Conservation (phyloP, 2,797 vertebrate species). For the Hydrocynus forskahlii region DNA sequence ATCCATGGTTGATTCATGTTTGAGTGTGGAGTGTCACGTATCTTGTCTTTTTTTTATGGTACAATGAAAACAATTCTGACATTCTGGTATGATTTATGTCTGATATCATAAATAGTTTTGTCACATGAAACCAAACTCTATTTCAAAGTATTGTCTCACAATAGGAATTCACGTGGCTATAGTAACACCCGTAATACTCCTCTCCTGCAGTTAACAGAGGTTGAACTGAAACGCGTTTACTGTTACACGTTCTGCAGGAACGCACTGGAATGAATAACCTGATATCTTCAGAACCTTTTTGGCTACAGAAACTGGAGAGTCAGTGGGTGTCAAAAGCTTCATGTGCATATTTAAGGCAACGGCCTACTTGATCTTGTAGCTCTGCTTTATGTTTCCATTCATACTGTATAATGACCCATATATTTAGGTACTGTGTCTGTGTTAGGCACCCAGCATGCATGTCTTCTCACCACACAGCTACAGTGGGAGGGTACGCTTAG, state of each 20-base stretch:
- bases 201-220: not conserved
- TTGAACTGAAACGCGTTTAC: not conserved
- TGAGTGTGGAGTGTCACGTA: not conserved
- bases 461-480: not conserved
- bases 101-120: not conserved
- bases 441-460: not conserved
- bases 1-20: not conserved
- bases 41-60: no score
- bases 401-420: slow-evolving; percentile 1
- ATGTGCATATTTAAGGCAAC: not conserved
- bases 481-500: not conserved
- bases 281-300: not conserved
- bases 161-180: not conserved
- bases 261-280: not conserved
- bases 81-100: not conserved
- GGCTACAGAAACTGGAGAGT: slow-evolving; percentile 1
- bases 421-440: not conserved
- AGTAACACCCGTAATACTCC: not conserved
- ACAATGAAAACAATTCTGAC: not conserved
- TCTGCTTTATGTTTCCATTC: not conserved
- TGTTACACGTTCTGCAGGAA: not conserved
- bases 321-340: not conserved
- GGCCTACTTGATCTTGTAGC: not conserved
- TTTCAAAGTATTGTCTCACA: not conserved
- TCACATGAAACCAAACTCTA: not conserved